phyloP scores from a whole-genome alignment of 2,797 vertebrate species.

The Tangara arthus region DNA sequence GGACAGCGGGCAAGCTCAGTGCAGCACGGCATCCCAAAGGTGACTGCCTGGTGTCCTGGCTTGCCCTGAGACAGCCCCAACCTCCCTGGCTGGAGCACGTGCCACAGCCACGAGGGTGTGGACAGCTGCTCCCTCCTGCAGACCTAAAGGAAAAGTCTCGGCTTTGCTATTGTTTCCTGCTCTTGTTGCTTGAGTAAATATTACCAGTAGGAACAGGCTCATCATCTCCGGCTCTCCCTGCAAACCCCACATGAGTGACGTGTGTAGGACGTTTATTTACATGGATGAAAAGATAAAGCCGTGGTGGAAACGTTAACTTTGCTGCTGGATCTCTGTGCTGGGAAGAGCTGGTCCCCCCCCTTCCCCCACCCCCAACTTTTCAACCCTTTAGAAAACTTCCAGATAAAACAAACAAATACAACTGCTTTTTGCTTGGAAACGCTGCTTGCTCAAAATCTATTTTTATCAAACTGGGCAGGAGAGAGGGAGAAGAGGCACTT shows the following conservation, averaged over 20 bases:
- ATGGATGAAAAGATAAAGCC: slow-evolving; percentile 59
- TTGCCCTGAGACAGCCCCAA: neutral
- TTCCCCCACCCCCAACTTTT: neutral
- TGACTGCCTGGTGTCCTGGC: neutral
- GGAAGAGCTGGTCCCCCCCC: neutral
- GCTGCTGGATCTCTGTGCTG: slow-evolving; percentile 16
- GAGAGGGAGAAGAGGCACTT: slow-evolving; percentile 6
- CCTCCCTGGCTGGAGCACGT: neutral
- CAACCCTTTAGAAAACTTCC: slow-evolving; percentile 43
- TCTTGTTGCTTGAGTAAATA: slow-evolving; percentile 64
- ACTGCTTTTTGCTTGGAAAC: slow-evolving; percentile 55
- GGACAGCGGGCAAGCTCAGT: neutral
- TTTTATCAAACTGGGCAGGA: slow-evolving; percentile 51
- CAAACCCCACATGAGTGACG: slow-evolving; percentile 40
- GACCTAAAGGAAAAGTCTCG: slow-evolving; percentile 30
- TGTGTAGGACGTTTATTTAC: slow-evolving; percentile 58
- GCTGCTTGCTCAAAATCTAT: slow-evolving; percentile 49
- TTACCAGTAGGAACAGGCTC: slow-evolving; percentile 67
- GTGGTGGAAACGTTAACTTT: slow-evolving; percentile 46
- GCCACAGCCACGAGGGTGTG: neutral
- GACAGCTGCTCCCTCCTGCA: slow-evolving; percentile 18
- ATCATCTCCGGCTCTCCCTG: slow-evolving; percentile 60
- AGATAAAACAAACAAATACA: slow-evolving; percentile 63
- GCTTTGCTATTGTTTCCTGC: slow-evolving; percentile 62
- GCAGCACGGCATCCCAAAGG: fast-evolving